Evolutionary conservation across 2,888 invertebrate genomes (phyloP).

Genomic region (Parnassius apollo): DNA sequence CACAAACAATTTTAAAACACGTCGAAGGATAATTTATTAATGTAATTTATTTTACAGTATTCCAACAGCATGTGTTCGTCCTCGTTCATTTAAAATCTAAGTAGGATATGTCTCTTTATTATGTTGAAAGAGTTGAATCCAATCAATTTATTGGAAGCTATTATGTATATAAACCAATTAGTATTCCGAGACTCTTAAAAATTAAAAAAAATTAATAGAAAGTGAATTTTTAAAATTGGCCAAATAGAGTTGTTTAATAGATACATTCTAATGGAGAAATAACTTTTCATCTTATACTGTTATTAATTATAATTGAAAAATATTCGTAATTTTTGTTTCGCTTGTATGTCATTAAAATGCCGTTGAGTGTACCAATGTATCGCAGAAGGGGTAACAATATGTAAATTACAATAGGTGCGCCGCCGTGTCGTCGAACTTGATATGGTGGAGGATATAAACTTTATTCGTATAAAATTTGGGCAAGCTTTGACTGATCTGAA

Average conservation of each 20-base stretch:
- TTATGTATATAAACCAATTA: constrained; percentile 21
- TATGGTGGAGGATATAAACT: constrained; percentile 11
- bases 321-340: too few relatives aligned
- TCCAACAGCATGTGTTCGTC: too few relatives aligned
- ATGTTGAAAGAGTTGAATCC: constrained; percentile 8
- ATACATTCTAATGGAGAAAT: too few relatives aligned
- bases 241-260: too few relatives aligned
- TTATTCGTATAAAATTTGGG: too few relatives aligned
- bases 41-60: too few relatives aligned
- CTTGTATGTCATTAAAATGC: neutral
- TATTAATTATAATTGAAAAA: constrained; percentile 13
- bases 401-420: constrained; percentile 14
- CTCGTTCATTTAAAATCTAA: too few relatives aligned
- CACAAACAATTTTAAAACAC: too few relatives aligned
- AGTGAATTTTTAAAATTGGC: constrained; percentile 11
- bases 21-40: too few relatives aligned
- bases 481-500: too few relatives aligned
- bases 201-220: constrained; percentile 23
- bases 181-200: constrained; percentile 9
- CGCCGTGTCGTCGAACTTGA: constrained; percentile 8
- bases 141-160: constrained; percentile 17
- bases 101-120: neutral
- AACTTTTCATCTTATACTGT: neutral
- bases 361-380: constrained; percentile 17
- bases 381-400: constrained; percentile 11